A percentile compares a stretch with the other conserved stretches of the same genome.
Conservation (phyloP, 2,797 vertebrate species). For the Borostomias antarcticus region DNA sequence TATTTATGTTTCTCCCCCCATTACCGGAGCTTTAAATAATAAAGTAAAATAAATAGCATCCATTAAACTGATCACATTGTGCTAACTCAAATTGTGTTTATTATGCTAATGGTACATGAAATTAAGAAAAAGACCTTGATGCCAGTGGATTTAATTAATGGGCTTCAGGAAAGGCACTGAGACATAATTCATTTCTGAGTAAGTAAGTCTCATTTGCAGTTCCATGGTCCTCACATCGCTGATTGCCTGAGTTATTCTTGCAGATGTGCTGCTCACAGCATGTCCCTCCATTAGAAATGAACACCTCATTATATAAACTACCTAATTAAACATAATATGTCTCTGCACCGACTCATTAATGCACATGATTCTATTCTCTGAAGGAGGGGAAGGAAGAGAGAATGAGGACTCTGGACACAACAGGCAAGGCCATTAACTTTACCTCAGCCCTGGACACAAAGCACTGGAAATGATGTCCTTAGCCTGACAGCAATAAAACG, state of each 20-base stretch:
- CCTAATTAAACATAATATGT: slow-evolving; percentile 99
- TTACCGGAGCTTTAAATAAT: slow-evolving; percentile 98
- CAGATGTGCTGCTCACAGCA: slow-evolving; percentile 98
- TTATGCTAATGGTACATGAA: slow-evolving; percentile 99
- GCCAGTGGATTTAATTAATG: slow-evolving; percentile 99
- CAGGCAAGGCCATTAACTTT: slow-evolving; percentile 47
- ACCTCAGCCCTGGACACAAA: slow-evolving; percentile 21
- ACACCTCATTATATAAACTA: slow-evolving; percentile 99
- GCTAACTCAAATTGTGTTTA: slow-evolving; percentile 99
- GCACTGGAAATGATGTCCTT: slow-evolving; percentile 30
- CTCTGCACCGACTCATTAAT: slow-evolving; percentile 95
- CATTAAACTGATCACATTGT: slow-evolving; percentile 98
- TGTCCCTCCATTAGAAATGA: slow-evolving; percentile 99
- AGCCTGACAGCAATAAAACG: slow-evolving; percentile 41
- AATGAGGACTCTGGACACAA: slow-evolving; percentile 72
- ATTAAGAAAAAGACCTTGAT: slow-evolving; percentile 99
- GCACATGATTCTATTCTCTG: slow-evolving; percentile 85
- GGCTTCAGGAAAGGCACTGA: slow-evolving; percentile 94
- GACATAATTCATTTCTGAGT: slow-evolving; percentile 99
- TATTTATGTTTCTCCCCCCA: slow-evolving; percentile 89
- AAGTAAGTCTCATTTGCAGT: slow-evolving; percentile 98
- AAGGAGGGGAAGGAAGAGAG: slow-evolving; percentile 50
- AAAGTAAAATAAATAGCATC: slow-evolving; percentile 99
- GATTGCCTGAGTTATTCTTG: slow-evolving; percentile 99
- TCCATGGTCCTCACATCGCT: slow-evolving; percentile 93